These are phyloP conservation scores for Xanthia icteritia DNA, from an alignment of 2,888 invertebrate species.

Conservation along the genomic window DNA sequence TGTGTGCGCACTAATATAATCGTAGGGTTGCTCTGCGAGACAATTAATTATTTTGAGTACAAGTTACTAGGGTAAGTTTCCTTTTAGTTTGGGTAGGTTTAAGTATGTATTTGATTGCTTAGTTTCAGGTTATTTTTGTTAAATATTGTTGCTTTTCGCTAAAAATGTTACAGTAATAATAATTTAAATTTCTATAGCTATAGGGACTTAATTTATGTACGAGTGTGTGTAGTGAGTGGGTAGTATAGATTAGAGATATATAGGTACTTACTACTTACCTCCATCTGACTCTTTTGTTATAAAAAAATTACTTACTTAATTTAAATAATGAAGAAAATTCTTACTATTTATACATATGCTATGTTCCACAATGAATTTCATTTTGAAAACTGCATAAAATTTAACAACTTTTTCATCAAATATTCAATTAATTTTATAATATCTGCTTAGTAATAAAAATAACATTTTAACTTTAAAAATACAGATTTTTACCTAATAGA, in stretches of 20 bases:
- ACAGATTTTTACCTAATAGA: neutral
- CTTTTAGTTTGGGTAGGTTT: neutral
- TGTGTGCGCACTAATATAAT: constrained; percentile 78
- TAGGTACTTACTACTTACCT: no score
- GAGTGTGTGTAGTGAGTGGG: neutral
- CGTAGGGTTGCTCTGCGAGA: constrained; percentile 75
- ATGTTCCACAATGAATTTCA: neutral
- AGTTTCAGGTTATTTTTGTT: neutral
- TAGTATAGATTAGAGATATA: no score
- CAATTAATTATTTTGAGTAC: constrained; percentile 36
- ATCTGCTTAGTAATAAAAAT: neutral
- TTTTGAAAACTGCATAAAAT: neutral
- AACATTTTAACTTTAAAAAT: neutral
- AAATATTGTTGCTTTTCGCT: neutral
- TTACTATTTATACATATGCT: neutral
- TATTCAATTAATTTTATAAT: neutral
- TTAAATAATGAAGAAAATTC: neutral
- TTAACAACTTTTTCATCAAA: neutral
- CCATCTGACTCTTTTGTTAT: neutral
- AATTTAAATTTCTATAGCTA: neutral
- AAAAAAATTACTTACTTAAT: neutral
- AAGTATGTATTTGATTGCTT: constrained; percentile 1
- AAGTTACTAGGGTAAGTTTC: constrained; percentile 19
- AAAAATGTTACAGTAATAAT: neutral
- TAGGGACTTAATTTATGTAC: neutral